Percentiles rank a stretch among this genome's conserved stretches.
phyloP scores from a whole-genome alignment of 2,113 vertebrate species.

The Urocolius indicus region DNA sequence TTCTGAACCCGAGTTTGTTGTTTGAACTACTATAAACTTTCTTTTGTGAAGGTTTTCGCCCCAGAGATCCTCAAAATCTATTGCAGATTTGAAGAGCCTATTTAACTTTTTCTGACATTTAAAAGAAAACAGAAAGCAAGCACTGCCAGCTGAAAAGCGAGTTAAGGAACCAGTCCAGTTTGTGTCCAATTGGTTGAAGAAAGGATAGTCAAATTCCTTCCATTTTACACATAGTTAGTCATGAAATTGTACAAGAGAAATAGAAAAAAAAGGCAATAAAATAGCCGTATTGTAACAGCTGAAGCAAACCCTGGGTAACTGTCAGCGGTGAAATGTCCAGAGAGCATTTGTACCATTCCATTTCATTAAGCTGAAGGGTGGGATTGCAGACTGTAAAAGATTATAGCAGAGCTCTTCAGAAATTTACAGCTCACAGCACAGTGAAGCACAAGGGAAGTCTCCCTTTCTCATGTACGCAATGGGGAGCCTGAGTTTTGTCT shows the following conservation, averaged over 20 bases:
- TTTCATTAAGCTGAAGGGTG: slow-evolving; percentile 74
- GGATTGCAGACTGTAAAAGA: slow-evolving; percentile 70
- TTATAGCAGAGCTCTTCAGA: slow-evolving; percentile 66
- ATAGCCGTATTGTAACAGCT: slow-evolving; percentile 62
- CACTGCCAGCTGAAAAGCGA: slow-evolving; percentile 74
- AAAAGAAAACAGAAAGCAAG: slow-evolving; percentile 79
- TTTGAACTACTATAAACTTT: slow-evolving; percentile 55
- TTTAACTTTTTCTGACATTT: slow-evolving; percentile 84
- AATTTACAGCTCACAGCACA: slow-evolving; percentile 38
- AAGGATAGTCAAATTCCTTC: slow-evolving; percentile 78
- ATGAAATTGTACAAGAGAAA: slow-evolving; percentile 70
- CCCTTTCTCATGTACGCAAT: slow-evolving; percentile 37
- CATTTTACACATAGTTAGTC: slow-evolving; percentile 79
- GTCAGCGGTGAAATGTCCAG: slow-evolving; percentile 68
- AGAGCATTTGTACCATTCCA: slow-evolving; percentile 71
- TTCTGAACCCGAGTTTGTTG: slow-evolving; percentile 26
- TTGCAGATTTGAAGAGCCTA: slow-evolving; percentile 73
- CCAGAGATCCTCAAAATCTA: slow-evolving; percentile 70
- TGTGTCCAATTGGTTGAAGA: slow-evolving; percentile 73
- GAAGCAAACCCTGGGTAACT: slow-evolving; percentile 66
- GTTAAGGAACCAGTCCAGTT: slow-evolving; percentile 69
- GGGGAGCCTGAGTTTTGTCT: slow-evolving; percentile 65
- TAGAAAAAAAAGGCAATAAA: slow-evolving; percentile 54
- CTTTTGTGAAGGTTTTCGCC: slow-evolving; percentile 50
- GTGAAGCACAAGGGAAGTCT: not conserved